Conservation (phyloP, 2,797 vertebrate genomes). For the Gymnoscopelus braueri region DNA sequence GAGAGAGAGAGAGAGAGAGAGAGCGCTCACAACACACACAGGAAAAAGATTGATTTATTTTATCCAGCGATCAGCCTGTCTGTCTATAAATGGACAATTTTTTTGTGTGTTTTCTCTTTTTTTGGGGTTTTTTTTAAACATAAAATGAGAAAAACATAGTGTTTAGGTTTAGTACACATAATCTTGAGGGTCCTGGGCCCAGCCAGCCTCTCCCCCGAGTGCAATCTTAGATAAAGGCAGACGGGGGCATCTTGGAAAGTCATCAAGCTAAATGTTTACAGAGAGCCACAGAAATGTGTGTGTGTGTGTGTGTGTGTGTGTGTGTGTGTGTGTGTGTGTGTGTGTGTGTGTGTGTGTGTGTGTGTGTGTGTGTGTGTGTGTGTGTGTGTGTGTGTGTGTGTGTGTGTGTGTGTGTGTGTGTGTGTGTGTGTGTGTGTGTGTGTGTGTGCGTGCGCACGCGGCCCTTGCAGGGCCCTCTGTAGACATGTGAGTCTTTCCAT, state of each 20-base stretch:
- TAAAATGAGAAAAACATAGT: conserved; percentile 47
- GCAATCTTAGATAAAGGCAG: conserved; percentile 66
- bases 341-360: too few relatives aligned
- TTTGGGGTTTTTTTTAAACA: too few relatives aligned
- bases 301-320: conserved; percentile 19
- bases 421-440: too few relatives aligned
- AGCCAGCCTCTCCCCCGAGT: conserved; percentile 20
- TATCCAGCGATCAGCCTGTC: conserved; percentile 46
- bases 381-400: conserved; percentile 20
- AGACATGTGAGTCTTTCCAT: too few relatives aligned
- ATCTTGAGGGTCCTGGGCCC: conserved; percentile 52
- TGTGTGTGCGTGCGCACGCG: too few relatives aligned
- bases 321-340: too few relatives aligned
- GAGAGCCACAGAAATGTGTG: conserved; percentile 62
- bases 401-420: too few relatives aligned
- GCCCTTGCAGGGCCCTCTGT: too few relatives aligned
- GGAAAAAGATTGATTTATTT: too few relatives aligned
- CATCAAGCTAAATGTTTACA: conserved; percentile 79
- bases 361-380: conserved; percentile 20
- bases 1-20: too few relatives aligned
- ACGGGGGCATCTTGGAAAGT: conserved; percentile 71
- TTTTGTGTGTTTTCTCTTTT: too few relatives aligned
- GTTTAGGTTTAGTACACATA: conserved; percentile 59
- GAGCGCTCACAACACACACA: too few relatives aligned
- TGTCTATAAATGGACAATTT: conserved; percentile 59